phyloP scores from a whole-genome alignment of 2,113 vertebrate genomes.

The Azemiops feae region DNA sequence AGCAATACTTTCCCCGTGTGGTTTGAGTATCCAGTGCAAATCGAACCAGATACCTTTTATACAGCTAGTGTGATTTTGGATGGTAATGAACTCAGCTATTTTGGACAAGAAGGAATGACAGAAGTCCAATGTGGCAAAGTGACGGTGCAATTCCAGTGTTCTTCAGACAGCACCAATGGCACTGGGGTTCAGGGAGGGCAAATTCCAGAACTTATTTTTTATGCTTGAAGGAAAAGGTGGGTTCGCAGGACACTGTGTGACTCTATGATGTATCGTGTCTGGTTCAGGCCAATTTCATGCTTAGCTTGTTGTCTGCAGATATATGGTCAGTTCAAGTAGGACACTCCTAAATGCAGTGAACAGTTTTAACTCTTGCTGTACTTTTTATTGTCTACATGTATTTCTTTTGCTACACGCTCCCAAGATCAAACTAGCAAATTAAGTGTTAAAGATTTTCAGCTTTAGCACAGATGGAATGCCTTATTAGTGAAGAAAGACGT shows the following conservation, averaged over 20 bases:
- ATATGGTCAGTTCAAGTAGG: constrained; percentile 53
- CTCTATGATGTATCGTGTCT: constrained; percentile 29
- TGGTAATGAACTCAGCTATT: constrained; percentile 95
- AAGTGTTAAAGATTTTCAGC: constrained; percentile 28
- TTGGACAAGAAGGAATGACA: constrained; percentile 97
- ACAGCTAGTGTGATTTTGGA: constrained; percentile 94
- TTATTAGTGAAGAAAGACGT: not conserved
- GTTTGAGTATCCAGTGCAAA: constrained; percentile 97
- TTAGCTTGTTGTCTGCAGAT: constrained; percentile 65
- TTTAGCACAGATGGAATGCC: constrained; percentile 23
- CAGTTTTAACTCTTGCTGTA: constrained; percentile 54
- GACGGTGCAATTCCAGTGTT: constrained; percentile 97
- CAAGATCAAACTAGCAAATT: constrained; percentile 44
- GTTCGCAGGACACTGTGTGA: constrained; percentile 27
- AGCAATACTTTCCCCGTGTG: constrained; percentile 96
- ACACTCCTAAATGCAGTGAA: constrained; percentile 52
- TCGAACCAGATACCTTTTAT: constrained; percentile 96
- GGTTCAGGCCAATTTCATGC: constrained; percentile 51
- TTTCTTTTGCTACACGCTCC: constrained; percentile 60
- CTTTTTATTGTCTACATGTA: constrained; percentile 59
- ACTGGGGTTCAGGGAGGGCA: constrained; percentile 96
- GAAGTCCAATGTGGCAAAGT: constrained; percentile 97
- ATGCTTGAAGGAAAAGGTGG: constrained; percentile 76
- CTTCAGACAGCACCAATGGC: constrained; percentile 96
- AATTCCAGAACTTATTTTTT: constrained; percentile 97